Evolutionary conservation across 2,113 vertebrate genomes (phyloP).

Genomic region (Semicossyphus pulcher): DNA sequence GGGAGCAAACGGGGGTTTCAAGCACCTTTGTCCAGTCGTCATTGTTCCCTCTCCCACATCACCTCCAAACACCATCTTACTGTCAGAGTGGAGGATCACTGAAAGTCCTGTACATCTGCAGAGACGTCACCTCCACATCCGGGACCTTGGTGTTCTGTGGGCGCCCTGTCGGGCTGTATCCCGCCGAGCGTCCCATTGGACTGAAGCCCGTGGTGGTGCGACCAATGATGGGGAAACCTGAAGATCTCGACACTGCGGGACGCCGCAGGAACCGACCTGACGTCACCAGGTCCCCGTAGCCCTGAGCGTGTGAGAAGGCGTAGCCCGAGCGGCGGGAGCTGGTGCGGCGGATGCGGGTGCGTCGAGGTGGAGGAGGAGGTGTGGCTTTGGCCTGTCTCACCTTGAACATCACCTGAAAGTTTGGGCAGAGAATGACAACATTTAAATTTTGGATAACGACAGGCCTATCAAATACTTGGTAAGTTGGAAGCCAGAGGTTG

Average conservation of each 20-base stretch:
- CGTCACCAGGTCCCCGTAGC: constrained; percentile 94
- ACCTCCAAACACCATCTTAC: neutral
- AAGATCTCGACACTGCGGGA: constrained; percentile 44
- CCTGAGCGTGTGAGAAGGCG: constrained; percentile 93
- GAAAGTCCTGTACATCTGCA: constrained; percentile 82
- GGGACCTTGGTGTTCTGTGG: constrained; percentile 69
- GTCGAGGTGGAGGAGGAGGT: constrained; percentile 74
- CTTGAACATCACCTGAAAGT: constrained; percentile 85
- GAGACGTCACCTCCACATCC: constrained; percentile 75
- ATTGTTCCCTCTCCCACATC: neutral
- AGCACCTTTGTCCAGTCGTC: neutral
- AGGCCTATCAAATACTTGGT: no score
- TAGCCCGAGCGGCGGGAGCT: constrained; percentile 91
- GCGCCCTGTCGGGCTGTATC: constrained; percentile 81
- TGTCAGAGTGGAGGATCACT: constrained; percentile 50
- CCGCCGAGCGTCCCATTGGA: constrained; percentile 80
- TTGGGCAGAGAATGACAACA: neutral
- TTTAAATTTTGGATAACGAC: neutral
- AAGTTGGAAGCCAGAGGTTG: neutral
- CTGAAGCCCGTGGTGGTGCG: constrained; percentile 74
- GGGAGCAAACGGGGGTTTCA: neutral
- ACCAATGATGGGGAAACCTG: constrained; percentile 58
- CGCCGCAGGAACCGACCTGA: constrained; percentile 88
- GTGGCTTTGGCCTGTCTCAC: constrained; percentile 84
- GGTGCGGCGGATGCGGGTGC: constrained; percentile 77